Evolutionary conservation across 2,113 vertebrate genomes (phyloP).

Genomic region (Sinosuthora webbiana): DNA sequence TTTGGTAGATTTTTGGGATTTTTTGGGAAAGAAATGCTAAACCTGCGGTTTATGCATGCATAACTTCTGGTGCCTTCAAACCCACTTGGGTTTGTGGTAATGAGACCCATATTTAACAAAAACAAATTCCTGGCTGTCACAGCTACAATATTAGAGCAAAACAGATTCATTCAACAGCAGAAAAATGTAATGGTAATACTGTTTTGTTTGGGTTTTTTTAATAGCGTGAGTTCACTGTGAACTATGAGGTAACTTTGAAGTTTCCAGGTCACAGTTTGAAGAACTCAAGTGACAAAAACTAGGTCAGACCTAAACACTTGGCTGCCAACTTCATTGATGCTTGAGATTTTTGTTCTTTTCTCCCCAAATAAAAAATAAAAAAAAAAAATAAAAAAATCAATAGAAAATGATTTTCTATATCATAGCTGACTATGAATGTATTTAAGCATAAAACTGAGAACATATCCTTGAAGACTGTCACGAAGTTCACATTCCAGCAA

Average conservation of each 20-base stretch:
- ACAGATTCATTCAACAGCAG: not conserved
- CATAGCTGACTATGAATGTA: no score
- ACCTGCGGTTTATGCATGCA: not conserved
- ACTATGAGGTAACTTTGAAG: not conserved
- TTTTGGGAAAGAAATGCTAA: not conserved
- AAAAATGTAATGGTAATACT: rapidly evolving
- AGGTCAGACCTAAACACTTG: not conserved
- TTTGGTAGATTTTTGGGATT: not conserved
- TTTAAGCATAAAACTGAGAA: not conserved
- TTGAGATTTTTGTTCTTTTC: not conserved
- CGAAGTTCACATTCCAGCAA: not conserved
- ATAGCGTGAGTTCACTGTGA: rapidly evolving
- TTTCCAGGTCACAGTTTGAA: not conserved
- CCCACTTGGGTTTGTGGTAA: not conserved
- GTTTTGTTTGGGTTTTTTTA: not conserved
- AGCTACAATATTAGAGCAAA: not conserved
- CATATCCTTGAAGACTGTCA: not conserved
- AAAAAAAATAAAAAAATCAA: not conserved
- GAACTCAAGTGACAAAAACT: not conserved
- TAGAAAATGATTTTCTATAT: not conserved
- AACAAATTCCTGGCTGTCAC: not conserved
- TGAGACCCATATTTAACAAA: not conserved
- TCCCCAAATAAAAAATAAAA: not conserved
- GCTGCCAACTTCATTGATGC: not conserved
- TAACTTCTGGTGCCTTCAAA: not conserved